These are phyloP conservation scores for Florisuga fusca DNA, from an alignment of 2,797 vertebrate species.

Conservation along the genomic window DNA sequence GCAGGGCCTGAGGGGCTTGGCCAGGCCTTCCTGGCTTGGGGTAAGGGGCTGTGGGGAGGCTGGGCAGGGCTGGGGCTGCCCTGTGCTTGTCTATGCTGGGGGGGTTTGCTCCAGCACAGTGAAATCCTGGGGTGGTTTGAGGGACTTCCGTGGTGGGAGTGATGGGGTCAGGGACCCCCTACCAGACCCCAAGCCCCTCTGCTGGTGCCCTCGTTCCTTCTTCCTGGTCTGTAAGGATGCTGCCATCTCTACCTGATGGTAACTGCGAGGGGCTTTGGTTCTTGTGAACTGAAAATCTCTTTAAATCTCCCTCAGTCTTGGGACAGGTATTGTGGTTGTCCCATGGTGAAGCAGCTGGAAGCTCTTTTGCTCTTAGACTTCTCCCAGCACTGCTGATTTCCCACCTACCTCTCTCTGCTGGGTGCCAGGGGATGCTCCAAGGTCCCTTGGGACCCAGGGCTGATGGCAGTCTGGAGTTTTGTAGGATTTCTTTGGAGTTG, in stretches of 20 bases:
- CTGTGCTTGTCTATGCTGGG: not conserved
- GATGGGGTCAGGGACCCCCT: not conserved
- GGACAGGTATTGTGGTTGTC: accelerated
- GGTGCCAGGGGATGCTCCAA: accelerated
- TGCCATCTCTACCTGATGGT: accelerated
- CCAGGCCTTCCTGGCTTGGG: not conserved
- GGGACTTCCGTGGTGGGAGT: not conserved
- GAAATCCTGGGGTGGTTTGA: not conserved
- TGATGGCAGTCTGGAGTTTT: accelerated
- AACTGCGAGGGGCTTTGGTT: not conserved
- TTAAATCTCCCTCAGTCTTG: not conserved
- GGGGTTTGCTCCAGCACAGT: accelerated
- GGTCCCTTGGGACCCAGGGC: not conserved
- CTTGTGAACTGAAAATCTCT: not conserved
- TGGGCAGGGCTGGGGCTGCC: not conserved
- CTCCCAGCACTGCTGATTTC: not conserved
- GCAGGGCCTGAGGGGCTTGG: not conserved
- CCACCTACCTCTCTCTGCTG: accelerated
- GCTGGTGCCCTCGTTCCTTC: not conserved
- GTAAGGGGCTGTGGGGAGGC: not conserved
- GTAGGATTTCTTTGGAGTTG: accelerated
- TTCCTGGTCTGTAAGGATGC: not conserved
- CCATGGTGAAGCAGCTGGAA: accelerated
- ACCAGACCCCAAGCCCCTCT: not conserved
- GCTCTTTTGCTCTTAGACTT: accelerated